Base-by-base conservation (phyloP, 2,113 vertebrate genomes). In the Hippocampus mohnikei region DNA sequence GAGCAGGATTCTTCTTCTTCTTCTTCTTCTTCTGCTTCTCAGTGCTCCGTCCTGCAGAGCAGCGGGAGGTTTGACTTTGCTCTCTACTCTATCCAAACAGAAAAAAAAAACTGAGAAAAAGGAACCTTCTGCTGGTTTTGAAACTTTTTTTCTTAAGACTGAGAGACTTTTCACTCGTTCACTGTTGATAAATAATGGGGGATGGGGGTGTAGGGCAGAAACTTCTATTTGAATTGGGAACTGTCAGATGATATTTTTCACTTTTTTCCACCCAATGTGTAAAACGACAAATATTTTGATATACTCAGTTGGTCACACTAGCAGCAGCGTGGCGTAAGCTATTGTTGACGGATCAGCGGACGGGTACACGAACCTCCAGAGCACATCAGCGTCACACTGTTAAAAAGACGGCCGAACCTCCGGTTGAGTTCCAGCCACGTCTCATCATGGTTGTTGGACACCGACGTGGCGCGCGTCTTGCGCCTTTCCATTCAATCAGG, bases 271-370 rank as follows among this genome's bases (percentile, higher is more conserved):
- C 65, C 79, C 52, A 78, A 81, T 68, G 74, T 44, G 70, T 78
- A 83, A 84, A 76, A 84, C 80, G 85, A 79, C 77, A 74, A 69
- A 88, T 88, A 65, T 89, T 83, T 90, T 71, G 73, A 65, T 78
- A 78, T 81, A 72, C 69, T 79, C 81, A 83, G 60, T 76, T 67
- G 67, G 83, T 84, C 71, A 74, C 78, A 72, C 73, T 71, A 75
- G 78, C 78, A 88, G 77, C 68, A 79, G 33, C 5, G 33, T 78
- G 71, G 73, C 81, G 75, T 88, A 84, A 89, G 84, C 87, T 92
- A 85, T 79, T 87, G 78, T 87, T 82, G 71, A 67, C 71, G 46
- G 55, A n/a, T 55, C 53, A 66, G 27, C 79, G 65, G 74, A 81
- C 78, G 69, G 56, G 65, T 63, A 82, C 67, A 72, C 71, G 53